Conservation (phyloP, 1,140 invertebrate genomes). For the silkworm (Bombyx mori) region DNA sequence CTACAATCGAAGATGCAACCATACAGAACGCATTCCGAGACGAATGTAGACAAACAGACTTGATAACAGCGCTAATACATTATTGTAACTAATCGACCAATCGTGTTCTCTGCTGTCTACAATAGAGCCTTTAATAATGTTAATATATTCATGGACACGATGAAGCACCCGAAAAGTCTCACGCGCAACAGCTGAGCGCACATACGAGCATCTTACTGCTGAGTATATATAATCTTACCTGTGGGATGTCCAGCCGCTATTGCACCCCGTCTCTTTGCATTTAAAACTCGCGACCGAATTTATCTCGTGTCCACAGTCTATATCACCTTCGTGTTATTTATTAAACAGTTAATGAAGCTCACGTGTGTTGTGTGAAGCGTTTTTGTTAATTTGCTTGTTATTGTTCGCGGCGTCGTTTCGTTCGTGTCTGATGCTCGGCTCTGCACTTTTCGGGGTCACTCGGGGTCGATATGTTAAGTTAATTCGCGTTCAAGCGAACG, state of each 20-base stretch:
- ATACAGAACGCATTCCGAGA: too few relatives aligned
- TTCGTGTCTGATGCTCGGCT: slow-evolving; percentile 41
- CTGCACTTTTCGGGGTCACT: slow-evolving; percentile 48
- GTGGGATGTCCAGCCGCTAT: slow-evolving; percentile 20
- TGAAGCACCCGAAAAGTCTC: too few relatives aligned
- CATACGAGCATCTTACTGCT: too few relatives aligned
- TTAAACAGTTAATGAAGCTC: slow-evolving; percentile 37
- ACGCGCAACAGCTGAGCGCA: too few relatives aligned
- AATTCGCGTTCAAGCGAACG: slow-evolving; percentile 20
- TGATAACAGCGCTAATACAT: too few relatives aligned
- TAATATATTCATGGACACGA: too few relatives aligned
- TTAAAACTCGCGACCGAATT: slow-evolving; percentile 24
- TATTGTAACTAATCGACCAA: too few relatives aligned
- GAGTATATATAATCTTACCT: slow-evolving; percentile 33
- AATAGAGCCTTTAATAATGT: too few relatives aligned
- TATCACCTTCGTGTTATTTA: slow-evolving; percentile 36
- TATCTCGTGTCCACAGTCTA: slow-evolving; percentile 36
- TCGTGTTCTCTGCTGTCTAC: too few relatives aligned
- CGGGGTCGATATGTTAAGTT: slow-evolving; percentile 39
- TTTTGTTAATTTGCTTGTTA: slow-evolving; percentile 27
- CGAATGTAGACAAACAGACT: too few relatives aligned
- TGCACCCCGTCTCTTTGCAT: slow-evolving; percentile 33
- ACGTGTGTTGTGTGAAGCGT: slow-evolving; percentile 42
- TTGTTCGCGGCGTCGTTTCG: slow-evolving; percentile 47
- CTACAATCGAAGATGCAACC: too few relatives aligned